These are phyloP conservation scores for Aleiodes testaceus DNA, from an alignment of 2,888 invertebrate species.

Conservation along the genomic window DNA sequence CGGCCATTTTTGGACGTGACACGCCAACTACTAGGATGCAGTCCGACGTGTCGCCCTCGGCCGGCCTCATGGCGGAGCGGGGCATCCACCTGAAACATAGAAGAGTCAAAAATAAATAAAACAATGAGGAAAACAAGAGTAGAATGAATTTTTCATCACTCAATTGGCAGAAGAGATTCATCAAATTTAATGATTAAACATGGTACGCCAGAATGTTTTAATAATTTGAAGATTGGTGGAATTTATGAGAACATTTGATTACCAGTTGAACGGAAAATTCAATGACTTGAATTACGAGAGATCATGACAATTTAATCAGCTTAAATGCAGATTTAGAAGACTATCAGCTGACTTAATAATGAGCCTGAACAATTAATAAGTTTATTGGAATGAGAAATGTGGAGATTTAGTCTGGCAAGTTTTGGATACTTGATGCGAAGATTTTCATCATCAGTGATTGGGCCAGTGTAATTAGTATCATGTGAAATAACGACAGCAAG, in stretches of 20 bases:
- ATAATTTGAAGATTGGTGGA: neutral
- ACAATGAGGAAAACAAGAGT: neutral
- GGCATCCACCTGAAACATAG: slow-evolving; percentile 83
- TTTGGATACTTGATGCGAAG: slow-evolving; percentile 11
- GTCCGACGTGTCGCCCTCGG: slow-evolving; percentile 88
- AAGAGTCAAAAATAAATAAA: neutral
- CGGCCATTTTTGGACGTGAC: slow-evolving; percentile 88
- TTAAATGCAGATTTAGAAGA: no score
- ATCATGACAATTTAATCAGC: no score
- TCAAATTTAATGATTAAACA: slow-evolving; percentile 20
- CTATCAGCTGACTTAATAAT: no score
- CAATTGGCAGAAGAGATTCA: slow-evolving; percentile 9
- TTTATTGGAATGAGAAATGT: no score
- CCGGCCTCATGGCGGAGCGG: slow-evolving; percentile 86
- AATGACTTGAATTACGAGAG: no score
- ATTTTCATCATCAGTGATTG: slow-evolving; percentile 13
- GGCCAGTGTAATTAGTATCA: slow-evolving; percentile 12
- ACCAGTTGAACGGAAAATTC: neutral
- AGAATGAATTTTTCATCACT: slow-evolving; percentile 9
- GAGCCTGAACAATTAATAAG: no score
- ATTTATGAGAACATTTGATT: neutral
- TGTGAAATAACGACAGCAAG: slow-evolving; percentile 12
- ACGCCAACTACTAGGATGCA: slow-evolving; percentile 89
- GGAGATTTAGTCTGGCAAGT: no score
- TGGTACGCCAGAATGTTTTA: neutral